phyloP scores from a whole-genome alignment of 2,888 invertebrate genomes.

The Scaptomyza cyrtandrae region DNA sequence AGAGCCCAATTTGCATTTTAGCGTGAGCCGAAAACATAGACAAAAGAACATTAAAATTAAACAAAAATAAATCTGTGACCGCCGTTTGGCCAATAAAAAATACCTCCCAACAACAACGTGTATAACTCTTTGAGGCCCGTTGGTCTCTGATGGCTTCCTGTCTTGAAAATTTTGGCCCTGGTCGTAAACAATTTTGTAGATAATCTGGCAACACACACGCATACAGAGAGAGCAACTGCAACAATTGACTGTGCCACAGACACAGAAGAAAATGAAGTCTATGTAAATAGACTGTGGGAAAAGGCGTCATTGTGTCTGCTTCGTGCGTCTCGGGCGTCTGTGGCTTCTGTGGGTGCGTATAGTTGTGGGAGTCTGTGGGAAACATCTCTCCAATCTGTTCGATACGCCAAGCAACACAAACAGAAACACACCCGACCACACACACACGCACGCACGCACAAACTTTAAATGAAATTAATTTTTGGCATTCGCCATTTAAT shows the following conservation, averaged over 20 bases:
- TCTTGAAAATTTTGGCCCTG: conserved; percentile 47
- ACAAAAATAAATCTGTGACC: conserved; percentile 13
- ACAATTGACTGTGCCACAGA: conserved; percentile 9
- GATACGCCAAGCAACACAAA: background rate
- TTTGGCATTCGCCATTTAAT: conserved; percentile 46
- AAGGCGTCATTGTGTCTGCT: conserved; percentile 36
- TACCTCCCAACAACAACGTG: conserved; percentile 22
- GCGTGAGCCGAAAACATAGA: conserved; percentile 22
- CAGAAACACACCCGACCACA: background rate
- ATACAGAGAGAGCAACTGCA: background rate
- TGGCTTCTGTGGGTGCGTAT: conserved; percentile 48
- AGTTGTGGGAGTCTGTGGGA: conserved; percentile 47
- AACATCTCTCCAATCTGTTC: conserved; percentile 20
- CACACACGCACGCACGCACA: background rate
- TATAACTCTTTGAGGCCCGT: conserved; percentile 34
- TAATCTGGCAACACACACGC: conserved; percentile 49
- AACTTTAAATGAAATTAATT: conserved; percentile 65
- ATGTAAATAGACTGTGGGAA: conserved; percentile 45
- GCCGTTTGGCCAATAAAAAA: conserved; percentile 27
- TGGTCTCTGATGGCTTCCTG: conserved; percentile 60
- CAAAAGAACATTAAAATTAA: conserved; percentile 9
- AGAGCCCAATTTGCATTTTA: conserved; percentile 57
- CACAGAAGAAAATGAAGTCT: conserved; percentile 16
- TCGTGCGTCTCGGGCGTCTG: conserved; percentile 5
- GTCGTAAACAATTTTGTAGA: conserved; percentile 65